Base-by-base conservation (phyloP, 1,140 invertebrate species). In the Cyrtorhinus lividipennis region DNA sequence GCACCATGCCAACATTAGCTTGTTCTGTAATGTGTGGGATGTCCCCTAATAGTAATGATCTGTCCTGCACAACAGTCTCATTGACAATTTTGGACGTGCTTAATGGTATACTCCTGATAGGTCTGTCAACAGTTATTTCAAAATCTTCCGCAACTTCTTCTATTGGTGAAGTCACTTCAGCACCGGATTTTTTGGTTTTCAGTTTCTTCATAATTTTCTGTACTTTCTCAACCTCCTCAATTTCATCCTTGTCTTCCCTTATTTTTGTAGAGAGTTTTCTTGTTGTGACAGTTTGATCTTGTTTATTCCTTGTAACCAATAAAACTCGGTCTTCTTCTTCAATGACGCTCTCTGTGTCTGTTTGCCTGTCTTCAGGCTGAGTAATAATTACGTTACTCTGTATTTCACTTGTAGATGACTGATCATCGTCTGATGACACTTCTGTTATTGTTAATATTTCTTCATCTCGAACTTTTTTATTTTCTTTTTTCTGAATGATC, bases 271-370 rank as follows among this genome's bases (percentile, higher is more conserved):
- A 67, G 48, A 68, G 64, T 62, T 60, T 70, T 73, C 69, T 63
- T 62, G 64, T 57, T 60, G 62, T 53, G 10, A 64, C 46, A 67
- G 58, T 62, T 68, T 69, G 70, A 72, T 69, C 67, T 62, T 68
- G 71, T 63, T 69, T 71, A 15, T 69, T 69, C 60, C 76, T 73
- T 56, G 75, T 70, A 59, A 74, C 67, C 64, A 76, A 67, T 24
- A 67, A 59, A 56, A 67, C 66, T 22, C 66, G 8, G 12, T 59
- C 63, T 38, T 69, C 66, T 58, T 71, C 66, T 53, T 66, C 57
- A 24, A 59, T 46, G 48, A 59, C 56, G 48, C 66, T 45, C 38
- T 64, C 62, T 15, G 56, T 38, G 23, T 66, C 44, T 46, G 64
- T 30, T 23, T 60, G 45, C 65, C 66, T 15, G 8, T 68, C 64